Base-by-base conservation (phyloP, 2,888 invertebrate species). In the Theodoxus fluviatilis region DNA sequence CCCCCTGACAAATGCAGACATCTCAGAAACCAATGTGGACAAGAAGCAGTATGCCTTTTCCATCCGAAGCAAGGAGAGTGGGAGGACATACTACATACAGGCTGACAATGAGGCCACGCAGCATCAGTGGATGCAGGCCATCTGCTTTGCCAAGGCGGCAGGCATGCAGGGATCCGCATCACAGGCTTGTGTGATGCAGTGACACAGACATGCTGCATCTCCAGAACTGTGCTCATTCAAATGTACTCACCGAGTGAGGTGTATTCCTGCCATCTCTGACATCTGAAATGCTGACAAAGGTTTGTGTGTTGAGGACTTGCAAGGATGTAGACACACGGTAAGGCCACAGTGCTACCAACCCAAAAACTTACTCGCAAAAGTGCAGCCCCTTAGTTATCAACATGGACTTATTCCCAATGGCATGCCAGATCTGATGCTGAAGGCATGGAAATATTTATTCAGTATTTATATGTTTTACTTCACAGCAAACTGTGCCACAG, bases 111-210 rank as follows among this genome's bases (percentile, higher is more conserved):
- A 85, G 74, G 68, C 74, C 22, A 75, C 74, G 25, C 83, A 85
- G 69, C 81, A 84, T 74, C 80, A 83, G 68, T 86, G 86, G 86
- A 86, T 86, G 86, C 85, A 86, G 71, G 86, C 85, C 4, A 86
- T 86, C 55, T 86, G 85, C 72, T 86, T 86, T 77, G 85, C 86
- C 4, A 86, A 85, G 72, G 84, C 83, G 68, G 83, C 85, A 9
- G 84, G 83, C 3, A 78, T 78, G 25, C 75, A 76, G 35, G 83
- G 82, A 3, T 82, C 82, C 43, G 75, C 79, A 47, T 86, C 85
- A 28, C 80, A 82, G 73, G 83, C 85, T 2, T 86, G 85, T 80
- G 79, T 79, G 7, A 72, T 85, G 22, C 85, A 85, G 77, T 85
- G 73, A 79, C 22, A 49, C 28, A 55, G 28, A 2, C 31, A n/a